Evolutionary conservation across 2,888 invertebrate species (phyloP), one percentile per base, ranked within the genome.

Genomic region (Brachyptera risi): DNA sequence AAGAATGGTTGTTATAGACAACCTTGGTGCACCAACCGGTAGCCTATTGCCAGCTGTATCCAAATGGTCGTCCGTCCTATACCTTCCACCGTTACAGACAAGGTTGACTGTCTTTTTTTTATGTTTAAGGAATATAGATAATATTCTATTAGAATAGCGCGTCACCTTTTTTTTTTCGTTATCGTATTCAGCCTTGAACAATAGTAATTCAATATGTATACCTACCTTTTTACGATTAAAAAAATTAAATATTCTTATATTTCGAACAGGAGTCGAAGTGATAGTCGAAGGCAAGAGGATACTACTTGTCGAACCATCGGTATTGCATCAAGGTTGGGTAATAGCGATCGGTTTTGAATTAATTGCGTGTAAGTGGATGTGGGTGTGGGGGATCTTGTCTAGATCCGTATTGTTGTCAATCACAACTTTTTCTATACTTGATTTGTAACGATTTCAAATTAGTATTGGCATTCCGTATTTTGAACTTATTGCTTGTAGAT

Each of bases 121-220:
- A 47, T 21, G 19, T 21, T 17, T 19, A 42, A 42, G 11, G 42
- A 19, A 42, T 15, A 42, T 13, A 42, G 15, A 42, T 42, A 42
- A n/a, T n/a, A n/a, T n/a, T n/a, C n/a, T n/a, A n/a, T n/a, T 42
- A 42, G 42, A 42, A 42, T 31, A 31, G 17, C 17, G 42, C 23
- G n/a, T 23, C 47, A 47, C 47, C 47, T 47, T 47, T 9, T 42
- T 42, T 42, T n/a, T 17, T n/a, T 42, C 21, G 21, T 42, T 42
- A 17, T 42, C 9, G 21, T 42, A 47, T 23, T n/a, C 24, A 47
- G 47, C 47, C 47, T 47, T 47, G 47, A n/a, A 47, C 47, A 47
- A 47, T 47, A 24, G 47, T 47, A 47, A 47, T 47, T 47, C 47
- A 47, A 47, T 47, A 24, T 19, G n/a, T n/a, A 5, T 47, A n/a